phyloP scores from a whole-genome alignment of 2,113 vertebrate species.

The Girardinichthys multiradiatus region DNA sequence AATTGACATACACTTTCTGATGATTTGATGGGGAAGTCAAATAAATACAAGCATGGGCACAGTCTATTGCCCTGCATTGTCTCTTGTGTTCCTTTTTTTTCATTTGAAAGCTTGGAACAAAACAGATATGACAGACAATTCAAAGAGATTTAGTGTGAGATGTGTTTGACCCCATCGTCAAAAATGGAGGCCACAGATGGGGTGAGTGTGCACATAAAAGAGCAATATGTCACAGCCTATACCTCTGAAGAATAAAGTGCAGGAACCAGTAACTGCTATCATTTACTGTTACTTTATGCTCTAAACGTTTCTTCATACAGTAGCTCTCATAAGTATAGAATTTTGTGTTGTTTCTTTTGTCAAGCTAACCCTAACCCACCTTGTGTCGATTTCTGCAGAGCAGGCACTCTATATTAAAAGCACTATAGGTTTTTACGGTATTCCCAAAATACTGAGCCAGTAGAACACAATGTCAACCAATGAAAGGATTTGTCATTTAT shows the following conservation, averaged over 20 bases:
- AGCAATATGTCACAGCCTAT: slow-evolving; percentile 19
- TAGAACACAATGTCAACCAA: no score
- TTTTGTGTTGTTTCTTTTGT: background rate
- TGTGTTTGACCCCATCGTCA: slow-evolving; percentile 24
- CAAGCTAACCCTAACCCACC: background rate
- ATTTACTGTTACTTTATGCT: slow-evolving; percentile 29
- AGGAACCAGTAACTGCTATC: slow-evolving; percentile 27
- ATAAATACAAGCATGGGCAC: slow-evolving; percentile 11
- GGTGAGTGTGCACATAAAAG: slow-evolving; percentile 14
- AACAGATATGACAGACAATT: slow-evolving; percentile 43
- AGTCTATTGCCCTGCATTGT: background rate
- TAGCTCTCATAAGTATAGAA: background rate
- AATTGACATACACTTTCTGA: slow-evolving; percentile 52
- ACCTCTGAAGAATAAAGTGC: slow-evolving; percentile 27
- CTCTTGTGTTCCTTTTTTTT: background rate
- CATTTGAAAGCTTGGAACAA: slow-evolving; percentile 16
- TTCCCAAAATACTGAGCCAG: no score
- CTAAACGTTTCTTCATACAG: slow-evolving; percentile 17
- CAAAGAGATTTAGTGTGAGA: slow-evolving; percentile 20
- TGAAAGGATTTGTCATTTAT: no score
- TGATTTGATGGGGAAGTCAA: slow-evolving; percentile 30
- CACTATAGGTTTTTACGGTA: no score
- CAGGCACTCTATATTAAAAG: background rate
- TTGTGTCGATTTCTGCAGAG: background rate
- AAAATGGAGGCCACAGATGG: slow-evolving; percentile 29